Base-by-base conservation (phyloP, 1,140 invertebrate species). In the Hyposmocoma kahamanoa region DNA sequence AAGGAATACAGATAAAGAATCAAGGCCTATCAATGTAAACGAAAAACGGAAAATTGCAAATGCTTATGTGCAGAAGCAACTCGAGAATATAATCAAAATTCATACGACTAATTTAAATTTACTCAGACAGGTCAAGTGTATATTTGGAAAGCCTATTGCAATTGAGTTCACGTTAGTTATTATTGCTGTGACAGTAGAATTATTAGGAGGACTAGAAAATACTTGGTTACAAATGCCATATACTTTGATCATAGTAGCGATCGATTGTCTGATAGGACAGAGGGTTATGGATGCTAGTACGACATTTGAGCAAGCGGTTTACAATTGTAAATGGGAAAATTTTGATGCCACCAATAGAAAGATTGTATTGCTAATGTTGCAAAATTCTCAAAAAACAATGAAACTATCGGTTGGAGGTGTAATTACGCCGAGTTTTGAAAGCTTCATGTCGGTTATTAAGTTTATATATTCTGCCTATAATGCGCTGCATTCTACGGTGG, bases 171-270 rank as follows among this genome's bases (percentile, higher is more conserved):
- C 48, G 9, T 32, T 64, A 8, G 26, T 72, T 8, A 54, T 43
- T 1, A 19, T 59, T 9, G 59, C 53, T 5, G 17, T 78, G 0
- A 58, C 72, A 22, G 53, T 64, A 8, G 71, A 71, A 46, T 46
- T 77, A 10, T 52, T 81, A 0, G 74, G 71, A 10, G 71, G 67
- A 0, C 34, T 81, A 36, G 67, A 78, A 42, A 74, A 78, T 15
- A 78, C 72, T 0, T 77, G 67, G 47, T 15, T 81, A 4, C 41
- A 75, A 42, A 5, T 76, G 8, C 72, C 74, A 0, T 78, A 64
- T 43, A 56, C 64, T 2, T 46, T 78, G 5, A 47, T 66, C 0
- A 54, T 62, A 38, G 56, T 78, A n/a, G 56, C 47, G 5, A 69
- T 75, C 44, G 67, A 75, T 21, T 75, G 67, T 32, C 50, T 62